Evolutionary conservation across 2,113 vertebrate genomes (phyloP).

Genomic region (Tylochromis polylepis): DNA sequence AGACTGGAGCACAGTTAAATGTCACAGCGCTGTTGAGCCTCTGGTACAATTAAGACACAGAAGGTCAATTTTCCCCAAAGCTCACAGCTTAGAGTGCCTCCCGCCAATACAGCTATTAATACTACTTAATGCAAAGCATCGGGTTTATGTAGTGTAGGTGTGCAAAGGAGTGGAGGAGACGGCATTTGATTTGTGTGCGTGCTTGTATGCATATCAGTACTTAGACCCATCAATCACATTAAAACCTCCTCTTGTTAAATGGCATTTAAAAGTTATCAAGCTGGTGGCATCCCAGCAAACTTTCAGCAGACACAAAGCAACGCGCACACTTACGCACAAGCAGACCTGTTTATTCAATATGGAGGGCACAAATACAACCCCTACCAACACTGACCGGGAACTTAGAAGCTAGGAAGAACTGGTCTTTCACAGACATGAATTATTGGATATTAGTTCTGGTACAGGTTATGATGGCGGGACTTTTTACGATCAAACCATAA

Average conservation of each 20-base stretch:
- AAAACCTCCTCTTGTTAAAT: conserved; percentile 2
- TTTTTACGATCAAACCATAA: not conserved
- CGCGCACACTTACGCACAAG: not conserved
- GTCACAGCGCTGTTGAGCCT: conserved; percentile 55
- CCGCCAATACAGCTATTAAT: conserved; percentile 50
- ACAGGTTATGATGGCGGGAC: not conserved
- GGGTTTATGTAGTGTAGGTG: not conserved
- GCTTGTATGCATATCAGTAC: conserved; percentile 8
- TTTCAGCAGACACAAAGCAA: not conserved
- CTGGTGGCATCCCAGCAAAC: not conserved
- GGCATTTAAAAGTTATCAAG: conserved; percentile 34
- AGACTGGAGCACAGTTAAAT: conserved; percentile 58
- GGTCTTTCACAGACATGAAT: not conserved
- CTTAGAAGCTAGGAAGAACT: too few species aligned
- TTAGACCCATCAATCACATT: conserved; percentile 13
- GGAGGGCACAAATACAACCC: not conserved
- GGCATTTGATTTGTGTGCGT: not conserved
- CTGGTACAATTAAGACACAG: conserved; percentile 67
- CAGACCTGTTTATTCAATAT: not conserved
- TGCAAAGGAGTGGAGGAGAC: not conserved
- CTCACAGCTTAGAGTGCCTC: conserved; percentile 39
- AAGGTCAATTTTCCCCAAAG: conserved; percentile 62
- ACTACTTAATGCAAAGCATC: conserved; percentile 49
- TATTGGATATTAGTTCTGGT: not conserved
- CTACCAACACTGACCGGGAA: not conserved